These are phyloP conservation scores for Meteorus cinctellus DNA, from an alignment of 2,888 invertebrate species.

Conservation along the genomic window DNA sequence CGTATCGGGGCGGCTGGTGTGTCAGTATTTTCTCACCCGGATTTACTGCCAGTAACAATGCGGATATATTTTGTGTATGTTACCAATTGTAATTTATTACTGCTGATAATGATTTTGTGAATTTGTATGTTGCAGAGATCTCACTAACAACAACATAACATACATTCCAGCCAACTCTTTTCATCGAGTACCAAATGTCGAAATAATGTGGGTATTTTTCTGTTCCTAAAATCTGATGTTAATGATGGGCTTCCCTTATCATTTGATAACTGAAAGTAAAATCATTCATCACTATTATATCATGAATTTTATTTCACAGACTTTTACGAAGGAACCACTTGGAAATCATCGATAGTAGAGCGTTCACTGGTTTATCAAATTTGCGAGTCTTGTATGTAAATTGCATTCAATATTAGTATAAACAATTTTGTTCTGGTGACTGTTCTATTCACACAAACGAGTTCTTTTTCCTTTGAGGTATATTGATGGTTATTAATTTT, in stretches of 20 bases:
- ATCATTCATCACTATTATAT: not conserved
- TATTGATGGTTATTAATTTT: constrained; percentile 59
- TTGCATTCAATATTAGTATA: not conserved
- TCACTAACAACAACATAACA: constrained; percentile 88
- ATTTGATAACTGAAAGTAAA: not conserved
- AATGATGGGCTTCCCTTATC: not conserved
- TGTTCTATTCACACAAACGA: constrained; percentile 51
- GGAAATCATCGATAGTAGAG: constrained; percentile 83
- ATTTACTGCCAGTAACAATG: too few relatives aligned
- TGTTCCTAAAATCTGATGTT: not conserved
- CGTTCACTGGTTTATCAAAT: constrained; percentile 85
- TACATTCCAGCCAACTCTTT: constrained; percentile 82
- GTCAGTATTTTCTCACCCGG: too few relatives aligned
- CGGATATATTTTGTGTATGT: constrained; percentile 11
- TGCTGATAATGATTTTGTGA: constrained; percentile 23
- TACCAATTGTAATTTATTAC: not conserved
- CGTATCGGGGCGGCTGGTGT: too few relatives aligned
- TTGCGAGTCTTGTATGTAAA: constrained; percentile 89
- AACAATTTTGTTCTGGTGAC: not conserved
- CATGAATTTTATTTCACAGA: constrained; percentile 76
- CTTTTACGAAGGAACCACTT: constrained; percentile 91
- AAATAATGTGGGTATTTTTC: constrained; percentile 85
- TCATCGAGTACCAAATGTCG: constrained; percentile 79
- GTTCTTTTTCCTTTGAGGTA: constrained; percentile 1
- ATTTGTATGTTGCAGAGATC: constrained; percentile 79